phyloP scores from a whole-genome alignment of 2,113 vertebrate species.

The Syngnathus floridae region DNA sequence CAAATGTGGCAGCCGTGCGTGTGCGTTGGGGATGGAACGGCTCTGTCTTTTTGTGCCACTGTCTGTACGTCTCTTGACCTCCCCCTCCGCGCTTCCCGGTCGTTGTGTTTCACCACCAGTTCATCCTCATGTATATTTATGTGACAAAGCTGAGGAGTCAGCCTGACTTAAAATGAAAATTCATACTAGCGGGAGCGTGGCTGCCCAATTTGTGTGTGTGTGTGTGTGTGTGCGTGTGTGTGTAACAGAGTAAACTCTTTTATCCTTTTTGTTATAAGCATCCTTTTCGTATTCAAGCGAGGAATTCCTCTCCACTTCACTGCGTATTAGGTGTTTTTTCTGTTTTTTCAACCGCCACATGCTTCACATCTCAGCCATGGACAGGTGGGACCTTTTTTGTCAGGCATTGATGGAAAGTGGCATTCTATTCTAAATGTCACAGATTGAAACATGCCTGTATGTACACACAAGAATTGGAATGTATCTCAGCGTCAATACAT shows the following conservation, averaged over 20 bases:
- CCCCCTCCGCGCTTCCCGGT: conserved; percentile 28
- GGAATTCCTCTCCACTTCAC: conserved; percentile 44
- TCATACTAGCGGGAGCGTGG: conserved; percentile 42
- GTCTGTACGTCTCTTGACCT: conserved; percentile 8
- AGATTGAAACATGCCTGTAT: conserved; percentile 29
- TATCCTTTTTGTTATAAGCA: conserved; percentile 37
- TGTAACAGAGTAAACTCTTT: conserved; percentile 23
- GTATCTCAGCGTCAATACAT: conserved; percentile 3
- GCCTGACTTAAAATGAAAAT: conserved; percentile 60
- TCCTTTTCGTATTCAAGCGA: conserved; percentile 46
- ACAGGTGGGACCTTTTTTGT: conserved; percentile 44
- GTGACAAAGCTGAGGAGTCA: conserved; percentile 57
- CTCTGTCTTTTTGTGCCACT: conserved; percentile 23
- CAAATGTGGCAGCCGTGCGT: conserved; percentile 23
- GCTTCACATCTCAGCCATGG: conserved; percentile 25
- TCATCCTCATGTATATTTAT: conserved; percentile 67
- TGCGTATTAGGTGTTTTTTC: conserved; percentile 28
- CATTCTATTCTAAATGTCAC: conserved; percentile 66
- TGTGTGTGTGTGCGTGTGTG: too few species aligned
- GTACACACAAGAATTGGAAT: conserved; percentile 20
- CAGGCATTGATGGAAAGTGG: conserved; percentile 58
- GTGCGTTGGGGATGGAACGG: conserved; percentile 33
- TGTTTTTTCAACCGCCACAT: conserved; percentile 16
- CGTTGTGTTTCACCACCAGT: conserved; percentile 51
- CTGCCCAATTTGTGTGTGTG: conserved; percentile 32